Base-by-base conservation (phyloP, 2,888 invertebrate genomes). In the Aphidius colemani region DNA sequence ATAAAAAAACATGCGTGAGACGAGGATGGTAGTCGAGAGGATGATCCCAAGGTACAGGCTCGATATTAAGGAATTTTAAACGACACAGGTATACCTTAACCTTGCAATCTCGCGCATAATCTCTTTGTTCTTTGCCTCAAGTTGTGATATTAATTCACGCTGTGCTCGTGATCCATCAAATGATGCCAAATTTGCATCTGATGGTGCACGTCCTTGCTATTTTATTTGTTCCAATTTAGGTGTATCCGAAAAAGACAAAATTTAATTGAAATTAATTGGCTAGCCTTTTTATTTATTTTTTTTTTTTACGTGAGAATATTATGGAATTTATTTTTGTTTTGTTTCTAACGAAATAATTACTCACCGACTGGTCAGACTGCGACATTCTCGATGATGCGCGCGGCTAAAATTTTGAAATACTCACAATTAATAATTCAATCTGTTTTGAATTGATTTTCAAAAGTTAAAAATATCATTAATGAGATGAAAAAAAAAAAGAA, bases 31-130 rank as follows among this genome's bases (percentile, higher is more conserved):
- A 53, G 18, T 73, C 72, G 77, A 78, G 68, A 76, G 81, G 80
- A 80, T 80, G 76, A 79, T 70, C 70, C 75, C 70, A 74, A 77
- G 80, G 78, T 78, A 74, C 66, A 75, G 80, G 80, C 73, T 77
- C 69, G 79, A 80, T 78, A 78, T 76, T 72, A 75, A 79, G 80
- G 79, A 78, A 45, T 53, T 65, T 75, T 74, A 82, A 80, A 80
- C 78, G 78, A 80, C 80, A 82, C 79, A 79, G 78, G 74, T 78
- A 80, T 84, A 91, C 91, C 93, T 89, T 77, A 95, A 87, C 79
- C 93, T 89, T 69, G 92, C 93, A 77, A 97, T 97, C 85, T 96
- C 96, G 69, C 94, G 87, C 94, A 96, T 95, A 68, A 97, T 96
- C 85, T 97, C 96, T 75, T 94, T 88, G 84, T 98, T 98, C 85